Evolutionary conservation across 2,888 invertebrate genomes (phyloP).

Genomic region (Leptothorax acervorum): DNA sequence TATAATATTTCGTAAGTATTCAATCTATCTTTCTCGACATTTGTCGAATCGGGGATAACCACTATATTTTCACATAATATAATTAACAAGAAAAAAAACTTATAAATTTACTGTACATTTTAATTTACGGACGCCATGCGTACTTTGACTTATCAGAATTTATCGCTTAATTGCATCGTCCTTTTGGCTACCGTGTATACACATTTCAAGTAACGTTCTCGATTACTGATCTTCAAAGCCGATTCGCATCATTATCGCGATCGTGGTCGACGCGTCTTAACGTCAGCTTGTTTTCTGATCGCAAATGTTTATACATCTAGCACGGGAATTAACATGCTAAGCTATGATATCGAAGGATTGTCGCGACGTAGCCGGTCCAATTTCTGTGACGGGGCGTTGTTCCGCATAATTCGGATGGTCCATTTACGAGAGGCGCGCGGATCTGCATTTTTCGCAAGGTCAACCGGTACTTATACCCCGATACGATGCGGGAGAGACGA

Average conservation of each 20-base stretch:
- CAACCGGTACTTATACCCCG: conserved; percentile 72
- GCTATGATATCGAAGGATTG: conserved; percentile 17
- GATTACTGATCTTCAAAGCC: background rate
- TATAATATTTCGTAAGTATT: conserved; percentile 12
- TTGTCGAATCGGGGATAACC: background rate
- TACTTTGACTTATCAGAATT: background rate
- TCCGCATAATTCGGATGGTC: conserved; percentile 57
- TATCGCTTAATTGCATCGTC: background rate
- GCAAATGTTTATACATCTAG: background rate
- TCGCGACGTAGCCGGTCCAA: conserved; percentile 25
- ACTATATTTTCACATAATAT: background rate
- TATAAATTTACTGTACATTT: background rate
- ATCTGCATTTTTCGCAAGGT: conserved; percentile 80
- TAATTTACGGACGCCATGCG: background rate
- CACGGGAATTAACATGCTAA: conserved; percentile 46
- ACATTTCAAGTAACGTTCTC: background rate
- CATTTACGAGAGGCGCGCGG: conserved; percentile 65
- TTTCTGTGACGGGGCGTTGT: conserved; percentile 35
- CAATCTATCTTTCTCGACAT: background rate
- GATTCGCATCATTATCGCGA: background rate
- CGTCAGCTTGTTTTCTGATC: background rate
- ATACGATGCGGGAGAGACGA: conserved; percentile 20
- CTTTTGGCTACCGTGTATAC: background rate
- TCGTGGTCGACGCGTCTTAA: background rate
- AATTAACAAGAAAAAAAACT: background rate